Evolutionary conservation across 2,113 vertebrate genomes (phyloP), one percentile per base, ranked within the genome.

Genomic region (Nestor notabilis): DNA sequence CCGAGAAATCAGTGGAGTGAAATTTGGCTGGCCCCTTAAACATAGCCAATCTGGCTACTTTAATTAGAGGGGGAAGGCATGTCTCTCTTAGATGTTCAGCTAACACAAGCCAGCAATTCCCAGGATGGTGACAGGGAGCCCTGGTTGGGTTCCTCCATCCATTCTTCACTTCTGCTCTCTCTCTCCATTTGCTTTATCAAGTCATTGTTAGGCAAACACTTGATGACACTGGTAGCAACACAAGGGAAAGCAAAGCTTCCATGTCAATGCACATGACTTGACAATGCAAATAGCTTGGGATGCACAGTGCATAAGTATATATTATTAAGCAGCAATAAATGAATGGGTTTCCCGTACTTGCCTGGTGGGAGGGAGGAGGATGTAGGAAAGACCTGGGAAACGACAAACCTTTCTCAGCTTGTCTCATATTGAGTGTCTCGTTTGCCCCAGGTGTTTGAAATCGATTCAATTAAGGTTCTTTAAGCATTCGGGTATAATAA

Each of bases 261-360:
- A 27, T 83, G 0, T 50, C 95, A 95, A 1, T 94, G 93, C 97
- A 93, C 94, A 91, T 89, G 96, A 24, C 91, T 96, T 91, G 91
- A 93, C 93, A 95, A 88, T 77, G 95, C 94, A 96, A 94, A 95
- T 8, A 75, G 94, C 94, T 91, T 20, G 66, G 96, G 84, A 91
- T 65, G 52, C 79, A 68, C 70, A 14, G 39, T 78, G 94, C 89
- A 52, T 49, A 95, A 83, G 89, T 88, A 97, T 97, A 55, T 97
- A 97, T 97, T 97, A 97, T 97, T 97, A 97, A 97, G 86, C 91
- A 97, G 96, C 80, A 94, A 89, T 97, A 97, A 97, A 97, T 81
- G 96, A 97, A 83, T 8, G 12, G 93, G 89, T 95, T 97, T 97
- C 97, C 96, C 25, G 41, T 84, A 94, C 87, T 96, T 0, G 50